A percentile compares a stretch with the other conserved stretches of the same genome.
These are phyloP conservation scores for Microctenopoma stevenorrisi DNA, from an alignment of 2,797 vertebrate species.

Conservation along the genomic window DNA sequence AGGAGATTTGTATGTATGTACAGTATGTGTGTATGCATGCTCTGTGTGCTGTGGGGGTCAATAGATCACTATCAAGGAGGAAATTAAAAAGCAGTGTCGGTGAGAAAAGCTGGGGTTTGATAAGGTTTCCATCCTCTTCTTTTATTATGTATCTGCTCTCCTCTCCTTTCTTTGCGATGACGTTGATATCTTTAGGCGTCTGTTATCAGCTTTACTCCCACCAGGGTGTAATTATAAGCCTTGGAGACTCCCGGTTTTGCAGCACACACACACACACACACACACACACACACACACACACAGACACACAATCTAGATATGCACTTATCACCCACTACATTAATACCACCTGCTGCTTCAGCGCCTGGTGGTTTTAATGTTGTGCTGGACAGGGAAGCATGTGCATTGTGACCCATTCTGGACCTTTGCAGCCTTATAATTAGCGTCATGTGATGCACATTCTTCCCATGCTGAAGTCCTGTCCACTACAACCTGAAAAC, in stretches of 20 bases:
- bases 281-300: slow-evolving; percentile 12
- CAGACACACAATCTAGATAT: slow-evolving; percentile 22
- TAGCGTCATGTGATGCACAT: too few species aligned
- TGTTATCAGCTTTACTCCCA: slow-evolving; percentile 82
- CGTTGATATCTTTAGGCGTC: slow-evolving; percentile 64
- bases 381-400: too few species aligned
- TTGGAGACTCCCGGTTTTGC: slow-evolving; percentile 62
- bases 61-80: slow-evolving; percentile 66
- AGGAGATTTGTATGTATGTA: slow-evolving; percentile 15
- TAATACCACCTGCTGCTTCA: too few species aligned
- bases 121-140: slow-evolving; percentile 45
- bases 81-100: slow-evolving; percentile 74
- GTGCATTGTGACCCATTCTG: too few species aligned
- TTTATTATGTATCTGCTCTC: slow-evolving; percentile 32
- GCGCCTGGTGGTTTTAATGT: too few species aligned
- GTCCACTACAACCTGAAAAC: too few species aligned
- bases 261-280: slow-evolving; percentile 11
- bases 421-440: too few species aligned
- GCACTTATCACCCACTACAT: neutral
- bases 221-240: slow-evolving; percentile 79
- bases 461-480: too few species aligned
- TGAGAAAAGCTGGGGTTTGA: slow-evolving; percentile 46
- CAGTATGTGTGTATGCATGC: neutral
- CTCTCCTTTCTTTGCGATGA: slow-evolving; percentile 37
- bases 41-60: slow-evolving; percentile 26